Evolutionary conservation across 2,888 invertebrate genomes (phyloP).

Genomic region (Macrophya alboannulata): DNA sequence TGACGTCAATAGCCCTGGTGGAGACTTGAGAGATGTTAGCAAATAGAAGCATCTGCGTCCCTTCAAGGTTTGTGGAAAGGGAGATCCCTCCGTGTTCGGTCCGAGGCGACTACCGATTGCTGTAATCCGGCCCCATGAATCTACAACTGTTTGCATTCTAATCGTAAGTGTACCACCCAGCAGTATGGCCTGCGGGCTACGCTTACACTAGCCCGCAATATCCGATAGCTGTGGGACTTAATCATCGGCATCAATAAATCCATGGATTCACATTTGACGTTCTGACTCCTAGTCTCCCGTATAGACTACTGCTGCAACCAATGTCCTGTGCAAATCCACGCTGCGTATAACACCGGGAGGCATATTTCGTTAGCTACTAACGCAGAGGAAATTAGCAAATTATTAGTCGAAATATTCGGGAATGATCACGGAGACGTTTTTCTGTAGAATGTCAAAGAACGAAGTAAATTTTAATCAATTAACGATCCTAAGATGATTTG

Average conservation of each 20-base stretch:
- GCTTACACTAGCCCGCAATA: slow-evolving; percentile 14
- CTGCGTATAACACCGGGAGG: not conserved
- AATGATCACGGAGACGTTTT: not conserved
- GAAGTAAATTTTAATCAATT: not conserved
- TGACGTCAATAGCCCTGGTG: slow-evolving; percentile 3
- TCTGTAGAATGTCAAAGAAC: not conserved
- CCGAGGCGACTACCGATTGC: slow-evolving; percentile 3
- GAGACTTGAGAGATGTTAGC: slow-evolving; percentile 31
- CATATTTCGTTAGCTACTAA: not conserved
- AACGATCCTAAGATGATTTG: not conserved
- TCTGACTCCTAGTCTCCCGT: not conserved
- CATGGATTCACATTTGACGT: slow-evolving; percentile 14
- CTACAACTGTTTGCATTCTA: slow-evolving; percentile 51
- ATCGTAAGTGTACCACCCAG: slow-evolving; percentile 35
- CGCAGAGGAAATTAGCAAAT: not conserved
- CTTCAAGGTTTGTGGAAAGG: not conserved
- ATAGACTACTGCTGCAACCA: not conserved
- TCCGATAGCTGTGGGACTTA: slow-evolving; percentile 23
- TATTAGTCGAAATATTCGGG: too few relatives aligned
- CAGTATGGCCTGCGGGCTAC: not conserved
- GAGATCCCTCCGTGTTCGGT: slow-evolving; percentile 9
- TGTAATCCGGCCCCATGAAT: slow-evolving; percentile 45
- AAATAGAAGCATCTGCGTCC: slow-evolving; percentile 44
- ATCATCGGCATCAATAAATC: slow-evolving; percentile 39
- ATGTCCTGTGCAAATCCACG: slow-evolving; percentile 7